A percentile compares a stretch with the other conserved stretches of the same genome.
Conservation (phyloP, 2,888 invertebrate species). For the Nowickia ferox region DNA sequence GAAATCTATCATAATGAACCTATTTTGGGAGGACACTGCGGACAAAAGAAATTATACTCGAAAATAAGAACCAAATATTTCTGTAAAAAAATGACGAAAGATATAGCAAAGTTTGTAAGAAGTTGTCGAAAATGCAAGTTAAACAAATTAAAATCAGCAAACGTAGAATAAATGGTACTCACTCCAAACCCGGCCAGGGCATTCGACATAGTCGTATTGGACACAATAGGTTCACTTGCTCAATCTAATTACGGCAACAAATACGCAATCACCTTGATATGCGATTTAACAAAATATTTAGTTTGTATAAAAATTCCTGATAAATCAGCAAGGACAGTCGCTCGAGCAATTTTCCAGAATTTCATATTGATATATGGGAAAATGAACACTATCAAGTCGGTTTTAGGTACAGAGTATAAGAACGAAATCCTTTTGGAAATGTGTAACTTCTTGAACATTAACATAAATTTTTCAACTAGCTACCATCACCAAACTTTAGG, state of each 20-base stretch:
- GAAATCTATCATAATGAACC: no score
- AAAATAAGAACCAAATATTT: neutral
- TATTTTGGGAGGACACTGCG: neutral
- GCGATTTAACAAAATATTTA: no score
- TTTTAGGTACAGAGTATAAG: neutral
- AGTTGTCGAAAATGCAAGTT: no score
- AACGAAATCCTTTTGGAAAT: neutral
- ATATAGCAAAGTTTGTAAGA: no score
- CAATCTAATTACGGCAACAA: neutral
- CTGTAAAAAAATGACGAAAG: no score
- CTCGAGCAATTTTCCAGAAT: neutral
- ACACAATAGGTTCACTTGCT: constrained; percentile 2
- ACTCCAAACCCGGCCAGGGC: neutral
- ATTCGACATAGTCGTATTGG: neutral
- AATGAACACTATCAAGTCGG: neutral
- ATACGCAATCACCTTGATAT: neutral
- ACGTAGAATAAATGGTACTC: neutral
- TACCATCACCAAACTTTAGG: no score
- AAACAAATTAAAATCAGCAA: neutral
- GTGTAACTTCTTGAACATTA: neutral
- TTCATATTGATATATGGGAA: neutral
- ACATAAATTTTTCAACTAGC: no score
- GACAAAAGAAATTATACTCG: neutral
- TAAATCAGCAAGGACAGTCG: no score
- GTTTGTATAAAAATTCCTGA: neutral